These are phyloP conservation scores for Catharus minimus DNA, from an alignment of 2,113 vertebrate genomes.

Conservation along the genomic window DNA sequence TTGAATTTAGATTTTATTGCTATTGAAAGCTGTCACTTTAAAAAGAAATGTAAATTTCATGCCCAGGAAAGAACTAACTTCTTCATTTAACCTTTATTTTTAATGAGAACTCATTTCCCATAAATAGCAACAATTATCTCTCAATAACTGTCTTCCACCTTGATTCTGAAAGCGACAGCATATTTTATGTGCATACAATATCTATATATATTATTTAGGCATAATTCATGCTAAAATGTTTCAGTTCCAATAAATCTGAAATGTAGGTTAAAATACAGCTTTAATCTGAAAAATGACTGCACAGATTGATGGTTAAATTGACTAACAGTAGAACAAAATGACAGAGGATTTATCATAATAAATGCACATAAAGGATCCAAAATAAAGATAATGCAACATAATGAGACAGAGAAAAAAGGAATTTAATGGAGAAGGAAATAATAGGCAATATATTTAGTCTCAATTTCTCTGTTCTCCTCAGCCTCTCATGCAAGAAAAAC, in stretches of 20 bases:
- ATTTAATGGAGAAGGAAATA: not conserved
- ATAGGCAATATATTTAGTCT: not conserved
- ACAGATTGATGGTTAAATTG: not conserved
- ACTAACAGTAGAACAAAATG: not conserved
- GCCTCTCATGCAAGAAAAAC: not conserved
- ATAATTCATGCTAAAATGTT: not conserved
- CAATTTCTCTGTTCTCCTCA: not conserved
- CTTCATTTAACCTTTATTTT: conserved; percentile 31
- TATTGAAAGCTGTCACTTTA: conserved; percentile 22
- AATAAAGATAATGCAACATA: not conserved
- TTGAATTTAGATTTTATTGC: conserved; percentile 35
- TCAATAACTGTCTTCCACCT: not conserved
- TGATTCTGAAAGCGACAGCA: not conserved
- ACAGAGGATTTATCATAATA: not conserved
- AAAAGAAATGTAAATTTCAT: conserved; percentile 25
- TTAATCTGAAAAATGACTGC: not conserved
- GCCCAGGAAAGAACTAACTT: not conserved
- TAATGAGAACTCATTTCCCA: conserved; percentile 7
- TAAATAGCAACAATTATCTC: conserved; percentile 44
- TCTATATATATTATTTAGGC: not conserved
- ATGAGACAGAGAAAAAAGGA: not conserved
- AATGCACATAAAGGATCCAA: not conserved
- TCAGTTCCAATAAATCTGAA: conserved; percentile 8
- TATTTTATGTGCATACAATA: not conserved
- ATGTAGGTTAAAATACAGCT: not conserved